Base-by-base conservation (phyloP, 1,140 invertebrate genomes). In the Uloborus diversus region DNA sequence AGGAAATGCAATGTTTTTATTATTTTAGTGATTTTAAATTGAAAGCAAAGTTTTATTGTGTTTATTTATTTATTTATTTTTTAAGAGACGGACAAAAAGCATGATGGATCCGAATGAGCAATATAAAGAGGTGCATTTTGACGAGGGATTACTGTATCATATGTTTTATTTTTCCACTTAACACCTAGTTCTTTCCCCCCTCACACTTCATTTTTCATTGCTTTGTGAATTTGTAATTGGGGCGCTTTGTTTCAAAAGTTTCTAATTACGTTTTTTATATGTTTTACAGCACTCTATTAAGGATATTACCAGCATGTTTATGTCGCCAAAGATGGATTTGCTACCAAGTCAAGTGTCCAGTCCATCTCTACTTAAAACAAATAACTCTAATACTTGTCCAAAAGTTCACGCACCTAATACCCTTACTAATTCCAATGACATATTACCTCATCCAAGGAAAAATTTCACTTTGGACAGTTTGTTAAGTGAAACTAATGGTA, bases 401-500 rank as follows among this genome's bases (percentile, higher is more conserved):
- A 78, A 66, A 78, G 73, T 78, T 7, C 73, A 78, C 37, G 73
- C 73, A 5, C 73, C 73, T 28, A 78, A 78, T 28, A 78, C 73
- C 32, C 25, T 78, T 14, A 62, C 61, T 4, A 35, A 25, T 35
- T 47, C 76, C 13, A 79, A 28, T 61, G 65, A 79, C 28, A 79
- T 68, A 25, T 23, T 69, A 32, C 62, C 64, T 23, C 76, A 42
- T 61, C 59, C 71, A 27, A 59, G 65, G 42, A 79, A 79, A 49
- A 69, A 57, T 14, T 79, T 79, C 33, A 79, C 64, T 33, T 33
- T 79, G n/a, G 76, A 79, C 28, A 57, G 65, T n/a, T 69, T 79
- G 27, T 32, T 79, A 33, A 62, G 64, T 69, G 76, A 79, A 69
- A 79, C 64, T 3, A 79, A 79, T 69, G 76, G 76, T n/a, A 66